These are phyloP conservation scores for Solea solea DNA, from an alignment of 2,113 vertebrate genomes.

Conservation along the genomic window DNA sequence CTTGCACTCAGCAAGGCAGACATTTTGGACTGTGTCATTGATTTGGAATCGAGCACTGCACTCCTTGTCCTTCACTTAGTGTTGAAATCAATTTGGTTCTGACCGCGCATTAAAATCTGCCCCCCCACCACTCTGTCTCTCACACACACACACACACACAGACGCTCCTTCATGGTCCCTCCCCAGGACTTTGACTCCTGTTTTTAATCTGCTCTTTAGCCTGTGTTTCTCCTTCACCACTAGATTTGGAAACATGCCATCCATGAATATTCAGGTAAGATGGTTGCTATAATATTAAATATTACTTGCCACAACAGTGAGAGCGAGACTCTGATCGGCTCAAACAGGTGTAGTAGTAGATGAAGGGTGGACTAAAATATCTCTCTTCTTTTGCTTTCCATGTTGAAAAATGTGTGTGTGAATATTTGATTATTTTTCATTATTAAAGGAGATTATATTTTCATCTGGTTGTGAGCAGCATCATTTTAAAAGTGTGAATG, in stretches of 20 bases:
- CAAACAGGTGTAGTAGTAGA: conserved; percentile 15
- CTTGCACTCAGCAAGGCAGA: conserved; percentile 66
- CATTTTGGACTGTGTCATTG: conserved; percentile 81
- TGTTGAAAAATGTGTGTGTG: conserved; percentile 42
- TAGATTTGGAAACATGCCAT: conserved; percentile 55
- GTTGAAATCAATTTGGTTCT: conserved; percentile 80
- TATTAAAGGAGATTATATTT: neutral
- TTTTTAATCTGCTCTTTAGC: conserved; percentile 54
- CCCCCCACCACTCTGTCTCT: neutral
- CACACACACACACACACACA: conserved; percentile 9
- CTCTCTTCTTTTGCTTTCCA: conserved; percentile 47
- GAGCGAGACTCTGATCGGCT: conserved; percentile 5
- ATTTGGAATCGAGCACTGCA: conserved; percentile 76
- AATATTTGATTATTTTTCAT: too few species aligned
- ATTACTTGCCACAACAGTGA: conserved; percentile 24
- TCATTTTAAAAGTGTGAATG: too few species aligned
- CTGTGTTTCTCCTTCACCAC: conserved; percentile 51
- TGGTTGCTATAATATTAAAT: conserved; percentile 35
- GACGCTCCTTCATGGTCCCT: conserved; percentile 28
- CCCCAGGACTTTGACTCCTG: conserved; percentile 55
- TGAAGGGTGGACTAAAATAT: neutral
- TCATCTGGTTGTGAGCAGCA: too few species aligned
- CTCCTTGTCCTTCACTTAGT: conserved; percentile 80
- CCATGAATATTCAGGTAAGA: conserved; percentile 50
- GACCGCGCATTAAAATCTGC: conserved; percentile 75